Conservation (phyloP, 2,113 vertebrate genomes). For the Calonectris borealis region DNA sequence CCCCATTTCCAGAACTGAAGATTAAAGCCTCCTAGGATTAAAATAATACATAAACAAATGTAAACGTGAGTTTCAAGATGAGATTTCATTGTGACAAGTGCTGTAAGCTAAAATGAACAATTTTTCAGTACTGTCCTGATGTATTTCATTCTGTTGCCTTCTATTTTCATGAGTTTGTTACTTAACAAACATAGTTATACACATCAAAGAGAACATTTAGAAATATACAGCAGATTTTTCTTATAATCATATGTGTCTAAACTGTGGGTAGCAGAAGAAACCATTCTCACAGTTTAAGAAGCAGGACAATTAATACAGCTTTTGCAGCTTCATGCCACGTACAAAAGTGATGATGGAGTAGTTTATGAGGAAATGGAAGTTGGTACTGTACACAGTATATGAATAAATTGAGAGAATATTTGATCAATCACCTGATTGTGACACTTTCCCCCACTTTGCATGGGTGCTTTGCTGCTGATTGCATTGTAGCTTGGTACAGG, state of each 20-base stretch:
- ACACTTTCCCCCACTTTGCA: not conserved
- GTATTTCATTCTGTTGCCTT: slow-evolving; percentile 51
- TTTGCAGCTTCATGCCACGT: not conserved
- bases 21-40: not conserved
- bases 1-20: not conserved
- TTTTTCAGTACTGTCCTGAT: slow-evolving; percentile 29
- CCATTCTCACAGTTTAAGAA: not conserved
- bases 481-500: not conserved
- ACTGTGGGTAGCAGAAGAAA: not conserved
- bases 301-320: not conserved
- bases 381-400: not conserved
- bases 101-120: slow-evolving; percentile 40
- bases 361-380: not conserved
- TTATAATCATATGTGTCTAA: not conserved
- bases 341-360: not conserved
- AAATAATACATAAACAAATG: not conserved
- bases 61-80: not conserved
- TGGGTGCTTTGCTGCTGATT: not conserved
- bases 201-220: not conserved
- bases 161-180: slow-evolving; percentile 48
- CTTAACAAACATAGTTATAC: slow-evolving; percentile 46
- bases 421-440: not conserved
- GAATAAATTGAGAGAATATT: not conserved
- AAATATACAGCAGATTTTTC: slow-evolving; percentile 25
- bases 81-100: slow-evolving; percentile 9